Percentiles rank a stretch among this genome's conserved stretches.
Evolutionary conservation across 2,888 invertebrate species (phyloP).

Genomic region (Tachystola acroxantha): DNA sequence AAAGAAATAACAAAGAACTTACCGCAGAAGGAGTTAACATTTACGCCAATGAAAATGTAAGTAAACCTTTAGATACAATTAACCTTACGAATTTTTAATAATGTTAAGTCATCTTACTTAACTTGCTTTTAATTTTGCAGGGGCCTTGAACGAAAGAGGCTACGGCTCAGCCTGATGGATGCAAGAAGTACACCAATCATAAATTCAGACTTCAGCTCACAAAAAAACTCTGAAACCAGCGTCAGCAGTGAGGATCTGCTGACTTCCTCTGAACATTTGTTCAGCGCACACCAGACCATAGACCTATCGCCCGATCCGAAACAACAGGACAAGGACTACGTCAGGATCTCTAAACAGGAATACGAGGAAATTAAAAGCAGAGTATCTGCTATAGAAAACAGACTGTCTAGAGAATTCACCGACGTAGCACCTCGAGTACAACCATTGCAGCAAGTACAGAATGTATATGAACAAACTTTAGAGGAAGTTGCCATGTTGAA

Average conservation of each 20-base stretch:
- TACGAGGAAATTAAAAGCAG: slow-evolving; percentile 88
- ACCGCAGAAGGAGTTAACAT: slow-evolving; percentile 79
- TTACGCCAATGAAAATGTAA: slow-evolving; percentile 81
- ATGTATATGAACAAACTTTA: slow-evolving; percentile 85
- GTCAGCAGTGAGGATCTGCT: slow-evolving; percentile 63
- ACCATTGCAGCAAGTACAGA: slow-evolving; percentile 82
- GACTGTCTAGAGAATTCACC: slow-evolving; percentile 83
- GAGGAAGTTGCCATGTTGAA: slow-evolving; percentile 82
- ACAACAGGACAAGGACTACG: slow-evolving; percentile 77
- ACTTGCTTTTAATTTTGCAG: slow-evolving; percentile 30
- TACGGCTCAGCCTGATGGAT: slow-evolving; percentile 65
- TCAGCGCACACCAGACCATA: slow-evolving; percentile 64
- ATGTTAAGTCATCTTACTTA: too few relatives aligned
- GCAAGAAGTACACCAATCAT: slow-evolving; percentile 59
- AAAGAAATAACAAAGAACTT: slow-evolving; percentile 79
- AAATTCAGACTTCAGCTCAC: slow-evolving; percentile 50
- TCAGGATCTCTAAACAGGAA: slow-evolving; percentile 84
- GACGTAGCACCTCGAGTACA: slow-evolving; percentile 67
- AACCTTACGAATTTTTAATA: too few relatives aligned
- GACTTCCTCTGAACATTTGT: slow-evolving; percentile 63
- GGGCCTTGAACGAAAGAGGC: slow-evolving; percentile 66
- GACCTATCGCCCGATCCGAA: slow-evolving; percentile 61
- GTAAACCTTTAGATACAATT: too few relatives aligned
- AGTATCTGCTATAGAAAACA: slow-evolving; percentile 84
- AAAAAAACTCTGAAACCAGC: slow-evolving; percentile 63